Evolutionary conservation across 2,113 vertebrate genomes (phyloP).

Genomic region (Morone saxatilis): DNA sequence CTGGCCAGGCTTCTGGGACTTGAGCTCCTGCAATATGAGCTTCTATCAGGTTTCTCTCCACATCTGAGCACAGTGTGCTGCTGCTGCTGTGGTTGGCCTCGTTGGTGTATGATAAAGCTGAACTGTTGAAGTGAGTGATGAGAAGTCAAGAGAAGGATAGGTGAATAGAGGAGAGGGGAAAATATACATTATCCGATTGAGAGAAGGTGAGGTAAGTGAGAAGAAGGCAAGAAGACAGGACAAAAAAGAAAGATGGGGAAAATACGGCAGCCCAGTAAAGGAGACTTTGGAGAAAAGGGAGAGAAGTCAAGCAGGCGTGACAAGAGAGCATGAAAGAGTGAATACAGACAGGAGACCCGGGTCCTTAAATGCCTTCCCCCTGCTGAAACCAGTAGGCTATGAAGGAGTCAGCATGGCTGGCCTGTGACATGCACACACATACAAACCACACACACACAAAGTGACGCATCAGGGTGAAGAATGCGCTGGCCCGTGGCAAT

Average conservation of each 20-base stretch:
- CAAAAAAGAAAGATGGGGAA: neutral
- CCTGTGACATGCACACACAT: conserved; percentile 28
- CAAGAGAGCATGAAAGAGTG: conserved; percentile 25
- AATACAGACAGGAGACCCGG: conserved; percentile 21
- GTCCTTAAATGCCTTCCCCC: conserved; percentile 40
- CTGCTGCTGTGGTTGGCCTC: conserved; percentile 27
- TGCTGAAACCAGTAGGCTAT: conserved; percentile 47
- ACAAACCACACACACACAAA: conserved; percentile 31
- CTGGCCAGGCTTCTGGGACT: conserved; percentile 49
- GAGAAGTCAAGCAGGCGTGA: conserved; percentile 15
- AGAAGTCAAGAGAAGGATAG: conserved; percentile 5
- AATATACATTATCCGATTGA: neutral
- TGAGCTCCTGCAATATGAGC: conserved; percentile 54
- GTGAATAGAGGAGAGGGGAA: neutral
- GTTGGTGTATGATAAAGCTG: conserved; percentile 32
- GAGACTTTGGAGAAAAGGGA: conserved; percentile 2
- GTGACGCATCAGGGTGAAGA: conserved; percentile 59
- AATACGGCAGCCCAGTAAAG: neutral
- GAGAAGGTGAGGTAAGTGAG: neutral
- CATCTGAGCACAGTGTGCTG: conserved; percentile 26
- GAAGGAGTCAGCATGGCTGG: conserved; percentile 55
- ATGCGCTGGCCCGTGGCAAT: conserved; percentile 70
- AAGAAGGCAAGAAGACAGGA: neutral
- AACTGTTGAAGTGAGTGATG: conserved; percentile 15
- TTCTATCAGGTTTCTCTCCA: conserved; percentile 49